phyloP scores from a whole-genome alignment of 2,888 invertebrate genomes.

The Tolmerus cingulatus region DNA sequence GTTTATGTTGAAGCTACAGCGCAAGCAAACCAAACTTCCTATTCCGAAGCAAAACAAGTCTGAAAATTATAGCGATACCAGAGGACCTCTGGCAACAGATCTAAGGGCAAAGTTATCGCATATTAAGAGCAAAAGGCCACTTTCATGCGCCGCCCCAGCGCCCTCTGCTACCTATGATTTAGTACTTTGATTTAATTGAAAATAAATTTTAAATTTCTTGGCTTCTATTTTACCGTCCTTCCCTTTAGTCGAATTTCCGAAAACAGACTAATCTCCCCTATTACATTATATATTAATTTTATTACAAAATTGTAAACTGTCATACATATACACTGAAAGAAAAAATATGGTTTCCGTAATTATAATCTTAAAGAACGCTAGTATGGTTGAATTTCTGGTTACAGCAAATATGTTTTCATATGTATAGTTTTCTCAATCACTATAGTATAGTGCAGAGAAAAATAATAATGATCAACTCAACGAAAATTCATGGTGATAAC shows the following conservation, averaged over 20 bases:
- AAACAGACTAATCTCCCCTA: not conserved
- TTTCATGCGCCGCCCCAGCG: not conserved
- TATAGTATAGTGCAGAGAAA: no score
- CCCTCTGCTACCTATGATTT: not conserved
- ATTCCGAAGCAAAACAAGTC: not conserved
- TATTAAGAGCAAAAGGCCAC: not conserved
- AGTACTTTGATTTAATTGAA: not conserved
- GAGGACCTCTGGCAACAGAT: not conserved
- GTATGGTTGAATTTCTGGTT: no score
- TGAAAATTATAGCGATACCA: not conserved
- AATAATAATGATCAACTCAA: no score
- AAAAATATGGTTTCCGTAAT: no score
- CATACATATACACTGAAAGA: no score
- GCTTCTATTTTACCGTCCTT: not conserved
- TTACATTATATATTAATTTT: no score
- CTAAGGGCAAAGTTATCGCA: not conserved
- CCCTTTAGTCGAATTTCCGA: not conserved
- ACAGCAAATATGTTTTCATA: no score
- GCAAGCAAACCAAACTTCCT: not conserved
- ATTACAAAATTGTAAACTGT: no score
- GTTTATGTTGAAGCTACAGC: not conserved
- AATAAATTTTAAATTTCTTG: not conserved
- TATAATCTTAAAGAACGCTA: no score
- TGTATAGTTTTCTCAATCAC: no score
- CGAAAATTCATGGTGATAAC: no score